Conservation (phyloP, 2,797 vertebrate genomes). For the Squalus acanthias region DNA sequence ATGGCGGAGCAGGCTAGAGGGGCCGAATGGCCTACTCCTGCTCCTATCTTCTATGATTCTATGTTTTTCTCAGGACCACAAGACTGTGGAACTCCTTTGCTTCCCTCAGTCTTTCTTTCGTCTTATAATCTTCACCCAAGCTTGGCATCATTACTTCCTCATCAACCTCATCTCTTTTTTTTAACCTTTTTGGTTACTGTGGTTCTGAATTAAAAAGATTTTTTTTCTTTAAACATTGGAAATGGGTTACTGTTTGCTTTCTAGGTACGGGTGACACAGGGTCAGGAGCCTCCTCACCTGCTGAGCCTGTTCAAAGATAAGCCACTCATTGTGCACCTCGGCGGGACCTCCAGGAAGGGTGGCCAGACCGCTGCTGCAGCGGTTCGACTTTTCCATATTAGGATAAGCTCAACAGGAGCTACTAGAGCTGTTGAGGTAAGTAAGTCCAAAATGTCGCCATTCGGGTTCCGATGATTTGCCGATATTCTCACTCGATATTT, state of each 20-base stretch:
- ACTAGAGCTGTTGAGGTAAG: constrained; percentile 64
- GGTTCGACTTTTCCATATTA: constrained; percentile 63
- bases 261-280: constrained; percentile 68
- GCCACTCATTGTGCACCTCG: constrained; percentile 57
- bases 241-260: not conserved
- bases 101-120: not conserved
- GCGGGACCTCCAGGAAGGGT: constrained; percentile 56
- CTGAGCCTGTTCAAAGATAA: constrained; percentile 63
- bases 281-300: constrained; percentile 64
- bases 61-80: not conserved
- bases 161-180: not conserved
- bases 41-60: too few species aligned
- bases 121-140: not conserved
- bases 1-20: too few species aligned
- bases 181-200: not conserved
- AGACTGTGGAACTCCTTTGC: not conserved
- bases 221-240: too few species aligned
- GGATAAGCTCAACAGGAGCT: constrained; percentile 55
- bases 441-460: not conserved
- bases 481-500: not conserved
- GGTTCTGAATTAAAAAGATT: not conserved
- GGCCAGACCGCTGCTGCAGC: constrained; percentile 49
- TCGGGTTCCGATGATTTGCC: not conserved
- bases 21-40: too few species aligned
- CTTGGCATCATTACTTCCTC: not conserved